phyloP scores from a whole-genome alignment of 2,888 invertebrate species.

The Oasisia sp. region DNA sequence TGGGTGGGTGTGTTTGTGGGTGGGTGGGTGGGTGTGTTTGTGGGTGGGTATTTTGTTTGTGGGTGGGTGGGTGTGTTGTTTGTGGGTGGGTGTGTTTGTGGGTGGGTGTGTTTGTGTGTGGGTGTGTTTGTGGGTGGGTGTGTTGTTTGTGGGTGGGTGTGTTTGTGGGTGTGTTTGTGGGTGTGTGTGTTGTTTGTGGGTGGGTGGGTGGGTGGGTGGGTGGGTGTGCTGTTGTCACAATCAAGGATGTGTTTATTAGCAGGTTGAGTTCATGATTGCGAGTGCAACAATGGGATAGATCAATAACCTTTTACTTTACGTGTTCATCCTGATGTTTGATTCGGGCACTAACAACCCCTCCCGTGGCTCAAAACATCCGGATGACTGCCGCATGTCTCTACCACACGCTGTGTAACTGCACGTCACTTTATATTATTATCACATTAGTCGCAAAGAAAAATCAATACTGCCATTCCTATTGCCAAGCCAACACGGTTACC shows the following conservation, averaged over 20 bases:
- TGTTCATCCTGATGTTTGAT: not conserved
- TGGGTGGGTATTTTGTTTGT: no score
- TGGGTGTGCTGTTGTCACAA: not conserved
- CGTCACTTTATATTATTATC: not conserved
- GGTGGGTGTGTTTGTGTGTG: no score
- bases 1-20: no score
- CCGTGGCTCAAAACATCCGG: not conserved
- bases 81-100: no score
- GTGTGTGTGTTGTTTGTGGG: no score
- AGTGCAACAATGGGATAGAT: not conserved
- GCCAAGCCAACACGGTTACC: not conserved
- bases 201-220: not conserved
- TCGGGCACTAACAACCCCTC: not conserved
- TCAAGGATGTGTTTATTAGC: not conserved
- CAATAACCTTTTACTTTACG: not conserved
- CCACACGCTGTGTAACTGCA: not conserved
- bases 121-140: no score
- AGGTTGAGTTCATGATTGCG: not conserved
- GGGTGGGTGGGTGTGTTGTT: no score
- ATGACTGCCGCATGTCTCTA: not conserved
- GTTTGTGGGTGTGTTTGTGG: no score
- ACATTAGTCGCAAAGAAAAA: not conserved
- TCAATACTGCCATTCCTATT: constrained; percentile 5
- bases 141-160: no score
- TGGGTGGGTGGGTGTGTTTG: no score